Percentiles rank a stretch among this genome's conserved stretches.
phyloP scores from a whole-genome alignment of 2,113 vertebrate genomes.

The Oophaga pumilio region DNA sequence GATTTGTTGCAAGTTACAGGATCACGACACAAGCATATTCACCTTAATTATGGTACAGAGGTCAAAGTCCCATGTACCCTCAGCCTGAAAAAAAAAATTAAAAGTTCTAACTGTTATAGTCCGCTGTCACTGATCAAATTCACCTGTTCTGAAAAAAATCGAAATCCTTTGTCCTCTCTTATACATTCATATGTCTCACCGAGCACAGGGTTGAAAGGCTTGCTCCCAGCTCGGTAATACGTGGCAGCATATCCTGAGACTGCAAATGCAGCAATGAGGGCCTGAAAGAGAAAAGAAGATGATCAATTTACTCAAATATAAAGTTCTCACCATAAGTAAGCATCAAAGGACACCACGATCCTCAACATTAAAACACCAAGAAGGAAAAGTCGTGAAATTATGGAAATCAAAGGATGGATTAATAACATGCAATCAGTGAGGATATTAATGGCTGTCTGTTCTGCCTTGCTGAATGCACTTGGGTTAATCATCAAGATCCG shows the following conservation, averaged over 20 bases:
- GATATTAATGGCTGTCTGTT: no score
- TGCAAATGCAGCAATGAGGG: slow-evolving; percentile 94
- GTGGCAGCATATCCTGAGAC: slow-evolving; percentile 97
- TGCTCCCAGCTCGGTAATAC: slow-evolving; percentile 97
- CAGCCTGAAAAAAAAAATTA: background rate
- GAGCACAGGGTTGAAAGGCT: slow-evolving; percentile 98
- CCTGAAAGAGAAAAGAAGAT: slow-evolving; percentile 71
- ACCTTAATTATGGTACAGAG: no score
- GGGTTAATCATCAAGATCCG: no score
- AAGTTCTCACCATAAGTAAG: background rate
- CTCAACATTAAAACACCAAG: no score
- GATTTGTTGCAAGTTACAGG: no score
- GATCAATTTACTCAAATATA: background rate
- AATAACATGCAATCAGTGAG: no score
- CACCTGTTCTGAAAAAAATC: slow-evolving; percentile 98
- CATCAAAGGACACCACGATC: no score
- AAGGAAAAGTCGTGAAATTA: no score
- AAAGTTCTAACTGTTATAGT: slow-evolving; percentile 17
- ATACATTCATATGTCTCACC: slow-evolving; percentile 98
- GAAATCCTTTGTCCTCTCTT: slow-evolving; percentile 96
- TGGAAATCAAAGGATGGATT: no score
- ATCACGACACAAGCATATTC: no score
- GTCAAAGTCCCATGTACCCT: no score
- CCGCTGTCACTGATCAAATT: slow-evolving; percentile 12
- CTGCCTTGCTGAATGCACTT: no score